Conservation (phyloP, 2,888 invertebrate genomes). For the Leptinotarsa peninsularis region DNA sequence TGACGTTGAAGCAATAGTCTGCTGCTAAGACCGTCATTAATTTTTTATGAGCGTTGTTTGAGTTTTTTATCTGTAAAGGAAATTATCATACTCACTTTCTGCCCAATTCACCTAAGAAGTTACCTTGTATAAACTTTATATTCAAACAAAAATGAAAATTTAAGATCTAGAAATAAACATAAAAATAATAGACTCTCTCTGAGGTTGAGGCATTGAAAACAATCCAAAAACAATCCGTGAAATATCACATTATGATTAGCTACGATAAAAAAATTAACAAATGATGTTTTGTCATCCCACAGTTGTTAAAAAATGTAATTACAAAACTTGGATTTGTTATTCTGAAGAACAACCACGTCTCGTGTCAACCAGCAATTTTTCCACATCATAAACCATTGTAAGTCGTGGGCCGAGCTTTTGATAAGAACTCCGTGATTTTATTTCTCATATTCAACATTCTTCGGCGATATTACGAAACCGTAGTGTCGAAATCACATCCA, state of each 20-base stretch:
- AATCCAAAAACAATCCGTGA: too few relatives aligned
- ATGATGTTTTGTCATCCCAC: not conserved
- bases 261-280: not conserved
- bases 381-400: slow-evolving; percentile 20
- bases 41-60: too few relatives aligned
- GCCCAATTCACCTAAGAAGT: too few relatives aligned
- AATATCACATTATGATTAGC: not conserved
- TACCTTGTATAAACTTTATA: too few relatives aligned
- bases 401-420: slow-evolving; percentile 28
- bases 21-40: too few relatives aligned
- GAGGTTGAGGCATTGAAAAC: too few relatives aligned
- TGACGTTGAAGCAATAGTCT: too few relatives aligned
- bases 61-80: too few relatives aligned
- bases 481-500: slow-evolving; percentile 17
- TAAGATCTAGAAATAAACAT: too few relatives aligned
- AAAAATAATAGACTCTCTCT: too few relatives aligned
- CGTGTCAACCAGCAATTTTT: slow-evolving; percentile 28
- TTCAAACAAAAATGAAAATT: too few relatives aligned
- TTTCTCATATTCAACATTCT: slow-evolving; percentile 32
- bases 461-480: slow-evolving; percentile 27
- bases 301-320: slow-evolving; percentile 6
- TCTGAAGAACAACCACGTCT: not conserved
- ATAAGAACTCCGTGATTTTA: slow-evolving; percentile 30
- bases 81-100: too few relatives aligned
- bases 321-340: slow-evolving; percentile 7